Evolutionary conservation across 1,140 invertebrate species (phyloP), one percentile per base, ranked within the genome.

Genomic region (Pararge aegeria): DNA sequence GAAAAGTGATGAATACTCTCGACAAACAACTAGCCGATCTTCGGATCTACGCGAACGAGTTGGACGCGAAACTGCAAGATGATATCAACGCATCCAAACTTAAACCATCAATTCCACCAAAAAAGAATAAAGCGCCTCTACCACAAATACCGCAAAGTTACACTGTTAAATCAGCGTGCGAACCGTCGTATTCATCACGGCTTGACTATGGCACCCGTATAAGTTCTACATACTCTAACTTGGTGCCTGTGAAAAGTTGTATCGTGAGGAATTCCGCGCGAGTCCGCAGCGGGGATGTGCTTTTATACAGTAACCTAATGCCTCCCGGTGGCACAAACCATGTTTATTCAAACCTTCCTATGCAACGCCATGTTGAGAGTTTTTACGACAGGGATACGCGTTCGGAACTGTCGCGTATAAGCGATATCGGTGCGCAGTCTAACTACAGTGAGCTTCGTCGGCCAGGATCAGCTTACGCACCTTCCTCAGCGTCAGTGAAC

Each of bases 371-470:
- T 38, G 55, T 70, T 0, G 83, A 89, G 29, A 84, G 78, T 27
- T 86, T 90, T 52, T 92, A 91, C 58, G 80, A 90, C 52, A 83
- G 90, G 56, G 90, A 91, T 78, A 58, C 84, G 18, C 73, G 77
- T 19, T 87, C 80, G 3, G 78, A 85, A 61, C 59, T 87, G 10
- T 86, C 84, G 0, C 76, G 82, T 57, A 78, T 83, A n/a, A 86
- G 81, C 61, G 85, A 88, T 74, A 61, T 87, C 46, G 82, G 78
- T 9, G 83, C 73, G 4, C 83, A 87, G 29, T 97, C 96, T 0
- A 97, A 95, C 71, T 97, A 97, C 75, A 97, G 95, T 64, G 96
- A 97, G 85, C 85, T 97, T 58, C 87, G 95, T 60, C 91, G 95
- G 42, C 91, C 90, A 10, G 79, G 80, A 0, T 85, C 85, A 5